Evolutionary conservation across 2,888 invertebrate species (phyloP).

Genomic region (Lasius fuliginosus): DNA sequence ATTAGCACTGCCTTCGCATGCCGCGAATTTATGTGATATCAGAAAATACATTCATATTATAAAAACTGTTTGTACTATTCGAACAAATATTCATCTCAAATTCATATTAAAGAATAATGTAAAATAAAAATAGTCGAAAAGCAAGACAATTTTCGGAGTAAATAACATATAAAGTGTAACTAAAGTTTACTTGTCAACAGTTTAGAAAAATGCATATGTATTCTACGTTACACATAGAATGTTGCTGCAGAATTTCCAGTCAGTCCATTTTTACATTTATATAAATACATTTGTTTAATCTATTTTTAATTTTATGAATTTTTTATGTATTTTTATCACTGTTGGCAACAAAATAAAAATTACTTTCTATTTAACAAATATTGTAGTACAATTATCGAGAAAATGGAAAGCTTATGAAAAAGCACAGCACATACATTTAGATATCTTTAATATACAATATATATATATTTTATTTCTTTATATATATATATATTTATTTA

Average conservation of each 20-base stretch:
- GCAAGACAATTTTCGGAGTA: conserved; percentile 38
- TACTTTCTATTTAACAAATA: neutral
- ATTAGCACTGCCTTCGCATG: conserved; percentile 76
- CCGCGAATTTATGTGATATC: conserved; percentile 76
- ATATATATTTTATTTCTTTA: neutral
- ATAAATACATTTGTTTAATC: conserved; percentile 6
- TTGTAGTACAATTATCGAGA: neutral
- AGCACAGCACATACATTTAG: conserved; percentile 11
- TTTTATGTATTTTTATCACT: neutral
- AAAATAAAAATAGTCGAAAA: conserved; percentile 13
- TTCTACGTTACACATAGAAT: neutral
- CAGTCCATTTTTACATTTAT: neutral
- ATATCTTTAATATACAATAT: conserved; percentile 19
- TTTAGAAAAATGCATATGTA: neutral
- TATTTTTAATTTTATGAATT: neutral
- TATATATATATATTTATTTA: conserved; percentile 1
- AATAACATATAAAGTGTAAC: conserved; percentile 16
- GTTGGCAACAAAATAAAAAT: neutral
- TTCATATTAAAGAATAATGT: conserved; percentile 25
- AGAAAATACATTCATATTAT: conserved; percentile 37
- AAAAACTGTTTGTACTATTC: conserved; percentile 17
- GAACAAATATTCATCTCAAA: conserved; percentile 13
- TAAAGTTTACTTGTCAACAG: neutral
- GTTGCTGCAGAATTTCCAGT: neutral
- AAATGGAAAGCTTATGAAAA: conserved; percentile 1